Conservation (phyloP, 2,888 invertebrate species). For the Morinoia aosen region DNA sequence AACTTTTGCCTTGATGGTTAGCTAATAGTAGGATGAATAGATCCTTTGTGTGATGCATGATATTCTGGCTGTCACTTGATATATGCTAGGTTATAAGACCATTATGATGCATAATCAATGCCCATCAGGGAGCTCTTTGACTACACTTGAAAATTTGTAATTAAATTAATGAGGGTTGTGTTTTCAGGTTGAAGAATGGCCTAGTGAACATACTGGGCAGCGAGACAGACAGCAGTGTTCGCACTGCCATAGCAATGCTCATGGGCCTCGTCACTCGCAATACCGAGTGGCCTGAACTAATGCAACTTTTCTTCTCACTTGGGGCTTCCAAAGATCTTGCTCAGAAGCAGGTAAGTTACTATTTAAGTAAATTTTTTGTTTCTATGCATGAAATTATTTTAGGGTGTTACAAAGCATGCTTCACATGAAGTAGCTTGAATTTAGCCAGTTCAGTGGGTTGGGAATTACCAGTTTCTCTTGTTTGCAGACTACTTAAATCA, state of each 20-base stretch:
- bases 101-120: not conserved
- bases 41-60: not conserved
- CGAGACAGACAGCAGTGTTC: conserved; percentile 79
- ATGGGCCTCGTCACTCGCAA: conserved; percentile 82
- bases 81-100: not conserved
- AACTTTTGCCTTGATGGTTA: not conserved
- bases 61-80: not conserved
- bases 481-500: too few relatives aligned
- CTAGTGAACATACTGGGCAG: conserved; percentile 30
- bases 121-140: not conserved
- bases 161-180: not conserved
- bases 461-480: too few relatives aligned
- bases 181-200: conserved; percentile 34
- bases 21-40: not conserved
- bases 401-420: not conserved
- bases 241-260: conserved; percentile 81
- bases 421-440: not conserved
- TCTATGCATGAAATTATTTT: not conserved
- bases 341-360: conserved; percentile 1
- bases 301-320: conserved; percentile 73
- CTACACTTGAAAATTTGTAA: not conserved
- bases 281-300: conserved; percentile 79
- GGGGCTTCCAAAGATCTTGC: conserved; percentile 45
- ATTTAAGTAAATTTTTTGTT: not conserved
- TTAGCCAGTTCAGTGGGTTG: not conserved